phyloP scores from a whole-genome alignment of 2,888 invertebrate genomes.

The Cacoxenus indagator region DNA sequence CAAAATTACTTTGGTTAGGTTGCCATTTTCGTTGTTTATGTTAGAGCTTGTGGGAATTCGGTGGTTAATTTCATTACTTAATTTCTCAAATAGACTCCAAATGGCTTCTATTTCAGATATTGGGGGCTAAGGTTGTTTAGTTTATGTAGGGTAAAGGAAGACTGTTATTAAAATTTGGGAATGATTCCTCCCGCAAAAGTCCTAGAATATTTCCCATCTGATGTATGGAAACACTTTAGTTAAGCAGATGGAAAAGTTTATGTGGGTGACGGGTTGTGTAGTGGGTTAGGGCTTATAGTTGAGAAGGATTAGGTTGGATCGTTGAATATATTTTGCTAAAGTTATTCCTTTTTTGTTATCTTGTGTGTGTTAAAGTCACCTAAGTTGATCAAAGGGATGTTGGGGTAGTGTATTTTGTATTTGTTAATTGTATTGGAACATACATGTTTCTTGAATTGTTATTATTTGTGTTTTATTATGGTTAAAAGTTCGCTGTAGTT shows the following conservation, averaged over 20 bases:
- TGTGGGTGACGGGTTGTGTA: slow-evolving; percentile 24
- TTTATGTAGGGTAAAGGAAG: background rate
- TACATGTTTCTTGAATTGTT: slow-evolving; percentile 33
- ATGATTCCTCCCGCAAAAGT: slow-evolving; percentile 25
- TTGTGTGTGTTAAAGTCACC: background rate
- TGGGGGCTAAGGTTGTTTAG: background rate
- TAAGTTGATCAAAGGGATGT: background rate
- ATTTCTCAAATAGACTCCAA: background rate
- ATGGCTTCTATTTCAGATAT: background rate
- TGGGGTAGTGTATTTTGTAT: background rate
- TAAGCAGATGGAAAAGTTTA: slow-evolving; percentile 23
- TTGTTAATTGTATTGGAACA: slow-evolving; percentile 16
- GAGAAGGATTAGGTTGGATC: slow-evolving; percentile 6
- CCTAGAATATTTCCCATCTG: slow-evolving; percentile 20
- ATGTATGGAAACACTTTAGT: slow-evolving; percentile 16
- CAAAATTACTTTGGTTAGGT: background rate
- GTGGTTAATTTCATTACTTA: background rate
- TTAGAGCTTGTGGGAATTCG: background rate
- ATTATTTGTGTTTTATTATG: slow-evolving; percentile 28
- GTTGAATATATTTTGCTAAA: too few species aligned
- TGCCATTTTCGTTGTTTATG: background rate
- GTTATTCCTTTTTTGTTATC: background rate
- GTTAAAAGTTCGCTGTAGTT: slow-evolving; percentile 27
- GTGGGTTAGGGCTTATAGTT: too few species aligned
- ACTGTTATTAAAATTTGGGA: slow-evolving; percentile 22